A percentile compares a stretch with the other conserved stretches of the same genome.
Evolutionary conservation across 2,113 vertebrate genomes (phyloP).

Genomic region (Junco hyemalis): DNA sequence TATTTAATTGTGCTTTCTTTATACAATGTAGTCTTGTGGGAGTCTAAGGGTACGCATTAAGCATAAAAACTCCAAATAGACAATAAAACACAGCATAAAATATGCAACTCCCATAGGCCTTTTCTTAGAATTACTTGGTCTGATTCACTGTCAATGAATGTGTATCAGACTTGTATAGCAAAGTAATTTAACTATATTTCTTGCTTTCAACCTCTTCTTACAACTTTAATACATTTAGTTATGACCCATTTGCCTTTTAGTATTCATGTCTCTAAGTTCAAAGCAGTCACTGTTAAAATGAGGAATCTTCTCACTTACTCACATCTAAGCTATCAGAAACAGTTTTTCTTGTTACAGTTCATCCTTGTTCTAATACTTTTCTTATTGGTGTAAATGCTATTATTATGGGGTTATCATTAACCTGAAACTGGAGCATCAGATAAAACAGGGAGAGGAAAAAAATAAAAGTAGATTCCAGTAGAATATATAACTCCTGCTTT

Average conservation of each 20-base stretch:
- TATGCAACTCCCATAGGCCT: not conserved
- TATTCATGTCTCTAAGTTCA: conserved; percentile 1
- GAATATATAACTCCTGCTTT: not conserved
- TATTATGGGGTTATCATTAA: not conserved
- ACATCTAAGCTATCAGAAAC: not conserved
- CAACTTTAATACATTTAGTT: conserved; percentile 29
- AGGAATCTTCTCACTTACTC: not conserved
- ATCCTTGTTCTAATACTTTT: not conserved
- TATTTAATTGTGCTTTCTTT: conserved; percentile 19
- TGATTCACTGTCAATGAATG: not conserved
- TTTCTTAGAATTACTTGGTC: not conserved
- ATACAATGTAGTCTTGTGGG: conserved; percentile 4
- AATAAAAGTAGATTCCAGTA: not conserved
- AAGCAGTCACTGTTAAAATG: conserved; percentile 4
- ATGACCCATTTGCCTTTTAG: conserved; percentile 28
- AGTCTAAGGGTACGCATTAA: not conserved
- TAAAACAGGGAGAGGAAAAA: not conserved
- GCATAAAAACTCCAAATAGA: conserved; percentile 19
- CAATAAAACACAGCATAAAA: conserved; percentile 28
- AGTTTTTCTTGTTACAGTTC: not conserved
- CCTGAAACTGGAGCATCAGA: not conserved
- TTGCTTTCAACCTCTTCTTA: conserved; percentile 12
- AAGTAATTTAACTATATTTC: conserved; percentile 22
- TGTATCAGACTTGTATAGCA: not conserved
- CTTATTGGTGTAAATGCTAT: not conserved